These are phyloP conservation scores for Drosophila ochracea DNA, from an alignment of 2,888 invertebrate genomes.

Conservation along the genomic window DNA sequence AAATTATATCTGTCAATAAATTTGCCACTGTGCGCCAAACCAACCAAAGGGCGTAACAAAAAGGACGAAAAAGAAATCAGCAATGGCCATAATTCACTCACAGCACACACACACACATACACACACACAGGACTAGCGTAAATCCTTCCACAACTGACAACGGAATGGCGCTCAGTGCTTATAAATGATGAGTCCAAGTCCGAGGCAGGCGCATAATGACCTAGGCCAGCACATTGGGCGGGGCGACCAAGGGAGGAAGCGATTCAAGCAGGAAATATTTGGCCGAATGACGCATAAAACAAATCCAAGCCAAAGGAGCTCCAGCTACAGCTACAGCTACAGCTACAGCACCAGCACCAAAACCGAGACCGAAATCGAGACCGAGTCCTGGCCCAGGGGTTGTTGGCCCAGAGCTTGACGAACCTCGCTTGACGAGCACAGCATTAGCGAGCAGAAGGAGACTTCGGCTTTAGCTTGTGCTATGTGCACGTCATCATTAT, in stretches of 20 bases:
- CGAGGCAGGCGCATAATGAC: constrained; percentile 69
- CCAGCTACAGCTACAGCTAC: background rate
- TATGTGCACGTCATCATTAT: constrained; percentile 54
- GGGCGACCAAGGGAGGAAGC: constrained; percentile 5
- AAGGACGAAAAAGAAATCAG: constrained; percentile 73
- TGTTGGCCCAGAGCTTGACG: constrained; percentile 67
- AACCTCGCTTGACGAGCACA: constrained; percentile 55
- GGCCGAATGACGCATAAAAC: constrained; percentile 74
- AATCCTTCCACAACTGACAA: constrained; percentile 78
- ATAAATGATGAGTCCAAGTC: constrained; percentile 76
- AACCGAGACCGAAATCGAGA: constrained; percentile 11
- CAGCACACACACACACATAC: constrained; percentile 56
- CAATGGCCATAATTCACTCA: constrained; percentile 81
- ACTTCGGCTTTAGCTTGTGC: constrained; percentile 8
- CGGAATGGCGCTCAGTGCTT: constrained; percentile 76
- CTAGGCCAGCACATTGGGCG: constrained; percentile 56
- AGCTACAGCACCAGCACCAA: background rate
- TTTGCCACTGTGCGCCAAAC: constrained; percentile 72
- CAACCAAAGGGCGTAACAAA: constrained; percentile 48
- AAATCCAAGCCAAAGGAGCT: constrained; percentile 63
- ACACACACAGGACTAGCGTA: constrained; percentile 60
- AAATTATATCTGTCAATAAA: constrained; percentile 83
- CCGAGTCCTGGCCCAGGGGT: constrained; percentile 44
- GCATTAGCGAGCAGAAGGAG: constrained; percentile 26
- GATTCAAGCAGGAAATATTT: constrained; percentile 67